Conservation (phyloP, 1,140 invertebrate genomes). For the Monochamus saltuarius region DNA sequence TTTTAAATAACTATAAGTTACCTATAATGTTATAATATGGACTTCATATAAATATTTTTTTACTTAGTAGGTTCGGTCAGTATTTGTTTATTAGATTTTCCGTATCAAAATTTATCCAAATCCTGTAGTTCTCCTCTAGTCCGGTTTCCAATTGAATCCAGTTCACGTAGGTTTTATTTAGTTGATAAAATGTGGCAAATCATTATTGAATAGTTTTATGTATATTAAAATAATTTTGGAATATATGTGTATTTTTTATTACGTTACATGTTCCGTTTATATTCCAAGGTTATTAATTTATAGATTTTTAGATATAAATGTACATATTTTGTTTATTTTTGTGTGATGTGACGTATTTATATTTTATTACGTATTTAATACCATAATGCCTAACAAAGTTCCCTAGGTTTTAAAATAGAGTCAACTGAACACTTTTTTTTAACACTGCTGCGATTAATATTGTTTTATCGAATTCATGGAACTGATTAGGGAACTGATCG, state of each 20-base stretch:
- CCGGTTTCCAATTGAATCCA: not conserved
- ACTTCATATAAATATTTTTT: not conserved
- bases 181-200: not conserved
- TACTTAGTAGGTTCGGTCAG: slow-evolving; percentile 6
- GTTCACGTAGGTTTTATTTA: not conserved
- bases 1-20: slow-evolving; percentile 11
- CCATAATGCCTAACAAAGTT: slow-evolving; percentile 24
- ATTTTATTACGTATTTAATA: slow-evolving; percentile 19
- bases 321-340: slow-evolving; percentile 21
- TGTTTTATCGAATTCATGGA: slow-evolving; percentile 9
- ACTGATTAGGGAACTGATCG: slow-evolving; percentile 9
- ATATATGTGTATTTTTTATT: slow-evolving; percentile 1
- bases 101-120: not conserved
- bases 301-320: slow-evolving; percentile 11
- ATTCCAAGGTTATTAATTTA: not conserved
- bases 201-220: not conserved
- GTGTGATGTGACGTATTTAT: slow-evolving; percentile 27
- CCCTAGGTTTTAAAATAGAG: not conserved
- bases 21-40: slow-evolving; percentile 3
- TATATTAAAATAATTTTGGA: not conserved
- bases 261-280: not conserved
- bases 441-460: not conserved
- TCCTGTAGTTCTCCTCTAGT: not conserved
- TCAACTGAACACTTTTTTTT: not conserved
- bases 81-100: slow-evolving; percentile 3